Base-by-base conservation (phyloP, 92 coral and sea anemone genomes). In the Palythoa heliodiscus region DNA sequence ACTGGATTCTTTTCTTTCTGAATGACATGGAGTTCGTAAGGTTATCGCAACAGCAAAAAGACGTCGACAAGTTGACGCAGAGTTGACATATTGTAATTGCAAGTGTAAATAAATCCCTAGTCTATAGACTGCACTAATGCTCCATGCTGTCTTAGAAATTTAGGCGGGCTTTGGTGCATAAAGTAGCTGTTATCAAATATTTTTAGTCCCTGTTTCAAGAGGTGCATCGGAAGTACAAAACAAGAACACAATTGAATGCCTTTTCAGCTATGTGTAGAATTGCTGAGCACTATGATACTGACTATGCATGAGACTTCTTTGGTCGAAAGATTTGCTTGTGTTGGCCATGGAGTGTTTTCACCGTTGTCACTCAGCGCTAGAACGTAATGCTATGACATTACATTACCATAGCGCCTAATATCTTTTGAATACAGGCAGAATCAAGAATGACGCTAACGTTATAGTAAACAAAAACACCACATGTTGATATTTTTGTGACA, bases 41-140 rank as follows among this genome's bases (percentile, higher is more conserved):
- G 84, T 80, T 80, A 80, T 80, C 84, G 66, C 47, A 80, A 80
- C 15, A 80, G 61, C 7, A 48, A 52, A 68, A 48, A 80, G 66
- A 40, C 60, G 53, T 80, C 84, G 84, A 80, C 84, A 80, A 66
- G 43, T 67, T 80, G 84, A 64, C 84, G 61, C 74, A 40, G 74
- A 24, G 12, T 24, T 80, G 84, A 48, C 75, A 64, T 13, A 16
- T 66, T 47, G 38, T 50, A 64, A 80, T 66, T 80, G 74, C 58
- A 47, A 66, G 52, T 47, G 48, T 48, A 80, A 79, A 80, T 52
- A 66, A 17, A 64, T 22, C 69, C 29, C 55, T 29, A 53, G 57
- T n/a, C 9, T 75, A 15, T 58, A 58, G 16, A 73, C 23, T 48
- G n/a, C 19, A n/a, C 52, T 39, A 13, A 25, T 11, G 23, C 63